Evolutionary conservation across 2,888 invertebrate genomes (phyloP).

Genomic region (Agrilus cyanescens): DNA sequence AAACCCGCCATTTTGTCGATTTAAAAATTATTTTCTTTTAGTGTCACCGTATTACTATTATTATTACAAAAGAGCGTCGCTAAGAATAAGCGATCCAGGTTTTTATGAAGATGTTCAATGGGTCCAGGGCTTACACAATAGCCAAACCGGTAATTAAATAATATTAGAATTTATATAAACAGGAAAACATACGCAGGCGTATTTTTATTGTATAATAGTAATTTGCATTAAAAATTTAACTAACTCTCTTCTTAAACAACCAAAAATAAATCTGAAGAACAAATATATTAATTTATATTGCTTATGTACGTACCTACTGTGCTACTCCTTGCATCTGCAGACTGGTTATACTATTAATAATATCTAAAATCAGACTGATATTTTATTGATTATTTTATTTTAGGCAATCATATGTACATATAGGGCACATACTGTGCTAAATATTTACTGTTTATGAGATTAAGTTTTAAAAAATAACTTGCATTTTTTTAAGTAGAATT

Average conservation of each 20-base stretch:
- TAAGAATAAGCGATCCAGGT: slow-evolving; percentile 78
- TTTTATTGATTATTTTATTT: background rate
- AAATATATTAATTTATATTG: too few species aligned
- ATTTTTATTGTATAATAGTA: too few species aligned
- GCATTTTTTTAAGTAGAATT: background rate
- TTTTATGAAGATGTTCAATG: slow-evolving; percentile 82
- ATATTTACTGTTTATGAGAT: background rate
- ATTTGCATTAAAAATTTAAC: too few species aligned
- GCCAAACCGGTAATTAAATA: slow-evolving; percentile 9
- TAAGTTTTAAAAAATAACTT: background rate
- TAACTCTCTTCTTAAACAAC: too few species aligned
- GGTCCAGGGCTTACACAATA: slow-evolving; percentile 30
- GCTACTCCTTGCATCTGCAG: too few species aligned
- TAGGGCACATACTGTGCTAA: too few species aligned
- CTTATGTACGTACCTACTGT: too few species aligned
- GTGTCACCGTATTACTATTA: slow-evolving; percentile 83
- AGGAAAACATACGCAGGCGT: too few species aligned
- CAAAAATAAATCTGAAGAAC: too few species aligned
- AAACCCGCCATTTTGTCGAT: background rate
- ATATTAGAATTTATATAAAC: too few species aligned
- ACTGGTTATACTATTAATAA: too few species aligned
- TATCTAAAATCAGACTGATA: too few species aligned
- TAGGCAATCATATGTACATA: background rate
- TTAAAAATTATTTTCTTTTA: slow-evolving; percentile 23
- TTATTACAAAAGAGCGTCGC: slow-evolving; percentile 76